Evolutionary conservation across 2,797 vertebrate genomes (phyloP).

Genomic region (Hoplostethus mediterraneus): DNA sequence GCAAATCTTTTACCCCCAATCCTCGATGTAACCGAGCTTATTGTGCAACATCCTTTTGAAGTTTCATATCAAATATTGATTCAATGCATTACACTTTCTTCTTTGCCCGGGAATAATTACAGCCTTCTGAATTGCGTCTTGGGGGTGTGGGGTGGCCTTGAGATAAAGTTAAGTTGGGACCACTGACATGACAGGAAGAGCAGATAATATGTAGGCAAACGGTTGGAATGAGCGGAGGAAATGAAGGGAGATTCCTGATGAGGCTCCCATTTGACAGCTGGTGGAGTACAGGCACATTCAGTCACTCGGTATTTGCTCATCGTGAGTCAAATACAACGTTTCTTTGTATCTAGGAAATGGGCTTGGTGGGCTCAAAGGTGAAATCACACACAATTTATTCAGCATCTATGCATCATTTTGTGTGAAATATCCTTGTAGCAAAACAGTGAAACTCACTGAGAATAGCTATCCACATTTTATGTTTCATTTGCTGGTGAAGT

Average conservation of each 20-base stretch:
- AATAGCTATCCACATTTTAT: background rate
- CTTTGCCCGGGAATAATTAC: background rate
- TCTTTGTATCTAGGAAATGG: background rate
- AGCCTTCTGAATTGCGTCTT: background rate
- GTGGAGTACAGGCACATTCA: slow-evolving; percentile 7
- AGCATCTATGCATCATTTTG: background rate
- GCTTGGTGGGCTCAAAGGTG: slow-evolving; percentile 12
- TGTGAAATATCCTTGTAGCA: background rate
- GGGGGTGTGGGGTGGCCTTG: background rate
- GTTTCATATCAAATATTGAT: background rate
- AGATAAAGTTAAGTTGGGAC: no score
- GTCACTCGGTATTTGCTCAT: slow-evolving; percentile 10
- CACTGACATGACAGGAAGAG: no score
- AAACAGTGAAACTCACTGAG: slow-evolving; percentile 2
- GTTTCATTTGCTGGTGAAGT: background rate
- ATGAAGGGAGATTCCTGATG: slow-evolving; percentile 5
- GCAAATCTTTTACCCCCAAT: background rate
- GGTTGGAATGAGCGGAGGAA: slow-evolving; percentile 7
- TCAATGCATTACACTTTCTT: background rate
- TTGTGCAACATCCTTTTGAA: background rate
- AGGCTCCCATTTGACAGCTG: slow-evolving; percentile 19
- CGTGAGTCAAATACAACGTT: slow-evolving; percentile 7
- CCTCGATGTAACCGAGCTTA: background rate
- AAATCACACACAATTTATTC: background rate
- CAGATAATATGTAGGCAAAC: slow-evolving; percentile 4